A percentile compares a stretch with the other conserved stretches of the same genome.
These are phyloP conservation scores for Leucopsar rothschildi DNA, from an alignment of 2,113 vertebrate genomes.

Conservation along the genomic window DNA sequence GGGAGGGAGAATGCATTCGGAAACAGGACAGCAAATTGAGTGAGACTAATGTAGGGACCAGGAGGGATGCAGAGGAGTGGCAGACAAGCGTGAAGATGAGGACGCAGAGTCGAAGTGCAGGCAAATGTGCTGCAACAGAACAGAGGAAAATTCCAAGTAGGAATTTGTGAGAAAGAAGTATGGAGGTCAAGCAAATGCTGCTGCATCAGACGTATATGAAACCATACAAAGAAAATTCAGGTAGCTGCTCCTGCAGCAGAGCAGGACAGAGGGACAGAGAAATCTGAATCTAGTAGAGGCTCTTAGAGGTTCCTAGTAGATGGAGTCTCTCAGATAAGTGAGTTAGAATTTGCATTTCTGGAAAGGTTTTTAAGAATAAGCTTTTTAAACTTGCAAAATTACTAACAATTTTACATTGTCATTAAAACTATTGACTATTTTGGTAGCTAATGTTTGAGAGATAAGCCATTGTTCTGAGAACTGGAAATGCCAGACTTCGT, in stretches of 20 bases:
- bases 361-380: background rate
- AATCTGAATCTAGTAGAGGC: background rate
- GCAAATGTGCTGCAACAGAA: background rate
- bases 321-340: background rate
- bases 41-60: slow-evolving; percentile 48
- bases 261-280: background rate
- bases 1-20: background rate
- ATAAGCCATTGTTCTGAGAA: background rate
- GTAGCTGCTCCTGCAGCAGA: background rate
- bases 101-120: background rate
- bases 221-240: background rate
- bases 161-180: background rate
- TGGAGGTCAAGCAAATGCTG: background rate
- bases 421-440: background rate
- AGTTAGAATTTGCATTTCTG: background rate
- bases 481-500: background rate
- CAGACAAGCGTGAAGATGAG: background rate
- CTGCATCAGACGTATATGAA: background rate
- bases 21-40: slow-evolving; percentile 38
- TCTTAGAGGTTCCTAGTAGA: background rate
- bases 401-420: background rate
- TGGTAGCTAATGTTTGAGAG: background rate
- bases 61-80: background rate
- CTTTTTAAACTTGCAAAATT: background rate
- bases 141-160: background rate